These are phyloP conservation scores for Eulimnadia texana DNA, from an alignment of 1,140 invertebrate genomes.

Conservation along the genomic window DNA sequence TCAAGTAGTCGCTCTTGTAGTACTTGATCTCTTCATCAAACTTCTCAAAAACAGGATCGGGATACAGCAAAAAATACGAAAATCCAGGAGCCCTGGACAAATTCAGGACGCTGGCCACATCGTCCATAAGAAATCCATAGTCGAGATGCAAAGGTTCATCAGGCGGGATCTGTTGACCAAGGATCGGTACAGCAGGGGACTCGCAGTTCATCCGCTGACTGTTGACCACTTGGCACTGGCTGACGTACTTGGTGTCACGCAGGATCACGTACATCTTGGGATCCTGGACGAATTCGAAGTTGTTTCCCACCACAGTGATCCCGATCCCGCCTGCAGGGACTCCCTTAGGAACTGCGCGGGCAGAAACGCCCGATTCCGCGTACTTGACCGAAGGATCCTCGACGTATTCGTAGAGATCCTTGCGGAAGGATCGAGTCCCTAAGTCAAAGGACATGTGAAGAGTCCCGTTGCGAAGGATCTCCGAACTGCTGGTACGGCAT, in stretches of 20 bases:
- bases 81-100: conserved; percentile 41
- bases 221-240: conserved; percentile 51
- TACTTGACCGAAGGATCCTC: conserved; percentile 75
- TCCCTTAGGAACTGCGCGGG: conserved; percentile 50
- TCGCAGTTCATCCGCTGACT: conserved; percentile 70
- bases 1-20: conserved; percentile 90
- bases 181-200: conserved; percentile 50
- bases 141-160: conserved; percentile 61
- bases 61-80: conserved; percentile 68
- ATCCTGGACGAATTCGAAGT: conserved; percentile 73
- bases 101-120: conserved; percentile 72
- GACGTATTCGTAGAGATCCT: conserved; percentile 72
- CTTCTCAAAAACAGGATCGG: conserved; percentile 73
- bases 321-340: conserved; percentile 83
- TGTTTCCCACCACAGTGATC: conserved; percentile 71
- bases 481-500: conserved; percentile 66
- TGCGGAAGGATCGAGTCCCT: conserved; percentile 55
- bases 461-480: conserved; percentile 42
- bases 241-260: conserved; percentile 36
- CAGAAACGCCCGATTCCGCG: conserved; percentile 59
- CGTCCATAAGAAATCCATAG: conserved; percentile 92
- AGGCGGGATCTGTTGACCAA: conserved; percentile 1
- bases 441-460: conserved; percentile 80
- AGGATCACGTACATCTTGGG: conserved; percentile 86
- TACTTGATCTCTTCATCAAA: conserved; percentile 87